phyloP scores from a whole-genome alignment of 2,113 vertebrate genomes.

The Muntiacus reevesi region DNA sequence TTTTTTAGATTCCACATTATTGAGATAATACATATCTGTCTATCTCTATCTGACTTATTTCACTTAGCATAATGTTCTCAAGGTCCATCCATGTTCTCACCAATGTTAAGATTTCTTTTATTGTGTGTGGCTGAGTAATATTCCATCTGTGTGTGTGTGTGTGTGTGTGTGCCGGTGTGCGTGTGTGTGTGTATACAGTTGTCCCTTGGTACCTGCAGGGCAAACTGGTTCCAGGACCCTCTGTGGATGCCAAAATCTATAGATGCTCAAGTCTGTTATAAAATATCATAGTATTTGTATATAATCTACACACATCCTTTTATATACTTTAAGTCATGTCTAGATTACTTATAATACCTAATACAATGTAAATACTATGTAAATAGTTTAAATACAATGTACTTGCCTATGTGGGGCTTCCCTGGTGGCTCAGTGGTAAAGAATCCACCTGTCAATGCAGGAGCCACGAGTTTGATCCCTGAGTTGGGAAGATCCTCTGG shows the following conservation, averaged over 20 bases:
- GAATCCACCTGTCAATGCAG: background rate
- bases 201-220: background rate
- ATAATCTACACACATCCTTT: background rate
- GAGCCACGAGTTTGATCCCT: background rate
- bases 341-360: background rate
- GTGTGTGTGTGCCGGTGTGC: fast-evolving
- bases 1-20: background rate
- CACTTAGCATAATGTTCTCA: background rate
- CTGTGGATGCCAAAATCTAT: background rate
- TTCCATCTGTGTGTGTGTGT: background rate
- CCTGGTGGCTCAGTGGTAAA: background rate
- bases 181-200: background rate
- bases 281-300: background rate
- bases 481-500: background rate
- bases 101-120: background rate
- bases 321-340: background rate
- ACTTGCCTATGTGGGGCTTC: background rate
- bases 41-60: background rate
- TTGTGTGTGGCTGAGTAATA: background rate
- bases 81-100: background rate
- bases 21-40: background rate
- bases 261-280: background rate
- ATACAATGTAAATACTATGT: background rate
- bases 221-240: background rate
- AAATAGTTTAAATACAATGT: background rate